Base-by-base conservation (phyloP, 64 coral and sea anemone genomes). In the Anthopleura sola region DNA sequence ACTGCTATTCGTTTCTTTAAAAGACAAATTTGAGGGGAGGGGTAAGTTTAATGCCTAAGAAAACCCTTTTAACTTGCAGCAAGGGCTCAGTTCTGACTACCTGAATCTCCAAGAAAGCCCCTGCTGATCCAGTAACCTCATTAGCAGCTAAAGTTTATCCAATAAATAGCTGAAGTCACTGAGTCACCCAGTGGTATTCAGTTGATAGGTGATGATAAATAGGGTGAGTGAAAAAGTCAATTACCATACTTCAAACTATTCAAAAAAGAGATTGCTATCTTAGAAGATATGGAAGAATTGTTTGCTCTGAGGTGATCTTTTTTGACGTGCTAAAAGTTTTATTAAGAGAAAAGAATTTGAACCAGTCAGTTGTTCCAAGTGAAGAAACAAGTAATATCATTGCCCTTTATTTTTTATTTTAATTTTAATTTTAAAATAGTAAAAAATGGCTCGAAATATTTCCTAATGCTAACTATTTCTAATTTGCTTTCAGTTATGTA, bases 171-270 rank as follows among this genome's bases (percentile, higher is more conserved):
- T 71, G 3, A 31, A 71, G 28, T 32, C 66, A 29, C 3, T 28
- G 62, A 53, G 11, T 13, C 31, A 34, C 24, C 34, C 66, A 60
- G 20, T 36, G 66, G 66, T 71, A 71, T 71, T 71, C 66, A 36
- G 66, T 71, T 34, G 29, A 71, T 71, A 71, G 66, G 66, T 71
- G 28, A 33, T 71, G 66, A 71, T 71, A 17, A 28, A 71, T 71
- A 28, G 28, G 16, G 66, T 71, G 66, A 34, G 66, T 24, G 8
- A 71, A 34, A 34, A 34, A 71, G 31, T 33, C 28, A 32, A 71
- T 71, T 71, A 71, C 66, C n/a, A 28, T 71, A 32, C 31, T 71
- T 71, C 29, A 71, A 71, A 34, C 66, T 71, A 71, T 71, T 71
- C 66, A 71, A 71, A 31, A 71, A 71, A 32, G 66, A 34, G 66